Evolutionary conservation across 2,797 vertebrate species (phyloP), one percentile per base, ranked within the genome.

Genomic region (Halcyon chelicuti): DNA sequence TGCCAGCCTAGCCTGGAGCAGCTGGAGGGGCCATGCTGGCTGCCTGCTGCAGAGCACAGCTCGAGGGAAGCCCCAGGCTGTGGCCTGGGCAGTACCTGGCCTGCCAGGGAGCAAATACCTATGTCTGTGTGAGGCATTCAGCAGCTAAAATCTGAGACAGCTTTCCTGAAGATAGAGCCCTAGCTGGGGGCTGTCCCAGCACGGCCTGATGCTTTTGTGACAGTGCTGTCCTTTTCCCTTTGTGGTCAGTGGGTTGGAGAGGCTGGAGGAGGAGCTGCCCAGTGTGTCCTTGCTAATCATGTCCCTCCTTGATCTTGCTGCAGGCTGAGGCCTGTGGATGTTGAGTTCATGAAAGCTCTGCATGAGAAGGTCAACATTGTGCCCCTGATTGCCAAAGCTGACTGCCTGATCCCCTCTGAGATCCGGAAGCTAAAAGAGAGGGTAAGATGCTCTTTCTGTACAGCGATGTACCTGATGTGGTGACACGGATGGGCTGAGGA

Each of bases 361-460:
- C 99, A 99, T 14, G 99, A 99, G 98, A 99, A 99, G 95, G 99
- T 99, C 63, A 99, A 99, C 96, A 99, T 99, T 13, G 99, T 99
- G 51, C 99, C 99, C 12, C 98, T 99, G 71, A 99, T 99, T 10
- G 99, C 99, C 40, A 99, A 99, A 97, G 99, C 99, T 0, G 99
- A 99, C 98, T 99, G 99, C 90, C 98, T 99, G 74, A 99, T 99
- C 15, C 99, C 99, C n/a, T 98, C 98, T 0, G 99, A 99, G 98
- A 99, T 99, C 94, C 99, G 99, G 82, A 99, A 99, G 94, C 99
- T 99, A 76, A 99, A 99, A 97, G 99, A 99, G 97, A 97, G 99
- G 98, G 99, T 99, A 95, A 99, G 99, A 17, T 71, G 47, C 10
- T 46, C 39, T 26, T 47, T 80, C 21, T 67, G 5, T 55, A 2